Base-by-base conservation (phyloP, 2,888 invertebrate genomes). In the Harpalus rufipes region DNA sequence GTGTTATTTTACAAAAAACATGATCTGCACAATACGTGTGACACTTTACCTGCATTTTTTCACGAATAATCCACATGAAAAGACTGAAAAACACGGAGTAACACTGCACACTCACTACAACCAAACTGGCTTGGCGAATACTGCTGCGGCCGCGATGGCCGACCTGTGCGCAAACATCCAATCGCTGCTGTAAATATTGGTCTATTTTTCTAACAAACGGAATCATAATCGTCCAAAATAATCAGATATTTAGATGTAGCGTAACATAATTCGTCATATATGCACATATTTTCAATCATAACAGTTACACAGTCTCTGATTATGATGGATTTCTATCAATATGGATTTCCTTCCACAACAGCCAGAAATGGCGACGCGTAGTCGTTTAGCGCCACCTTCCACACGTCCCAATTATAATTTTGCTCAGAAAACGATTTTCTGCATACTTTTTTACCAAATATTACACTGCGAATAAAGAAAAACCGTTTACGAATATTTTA, bases 21-120 rank as follows among this genome's bases (percentile, higher is more conserved):
- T 44, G 58, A 79, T 85, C 85, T 81, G 76, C 81, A 85, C 85
- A 84, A 79, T 81, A 86, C 85, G 86, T 86, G 87, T 85, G 86
- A 86, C 85, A 87, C 87, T 88, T 91, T 92, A 92, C 92, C 91
- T 92, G 91, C 88, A 89, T 90, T 89, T 91, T 90, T 90, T 88
- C 88, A 87, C 89, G 89, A 88, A 88, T 90, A 90, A 90, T 91
- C 91, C 91, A 90, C 91, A 90, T 90, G 88, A 90, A 90, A 91
- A 90, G 89, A 89, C 89, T 89, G 90, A 90, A 91, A 91, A 91
- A 91, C 91, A 90, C 87, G 91, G 91, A 91, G 92, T 90, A 91
- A 91, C 92, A 92, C 92, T 91, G 91, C 92, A 92, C 85, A 85
- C 85, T 85, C 79, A 85, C 85, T 85, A 85, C 85, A 85, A 85